Evolutionary conservation across 2,888 invertebrate genomes (phyloP), one percentile per base, ranked within the genome.

Genomic region (Drosophila kuntzei): DNA sequence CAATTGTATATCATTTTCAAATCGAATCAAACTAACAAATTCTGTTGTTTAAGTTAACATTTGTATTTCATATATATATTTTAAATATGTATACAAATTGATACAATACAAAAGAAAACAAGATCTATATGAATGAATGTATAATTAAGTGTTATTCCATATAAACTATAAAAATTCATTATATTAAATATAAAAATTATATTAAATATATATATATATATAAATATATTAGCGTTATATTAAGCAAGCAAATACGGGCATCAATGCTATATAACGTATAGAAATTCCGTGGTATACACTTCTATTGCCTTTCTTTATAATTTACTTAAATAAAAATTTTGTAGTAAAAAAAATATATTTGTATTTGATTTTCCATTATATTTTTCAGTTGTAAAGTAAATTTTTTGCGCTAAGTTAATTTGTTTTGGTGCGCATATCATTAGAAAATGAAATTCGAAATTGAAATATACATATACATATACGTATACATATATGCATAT

Each of bases 131-230:
- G 81, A 90, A 85, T 82, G 79, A 90, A 79, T 90, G 87, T 89
- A 87, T 89, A 75, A 84, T 89, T 85, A 91, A 91, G 90, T 90
- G 90, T 90, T 90, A 90, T 90, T 91, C 90, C 87, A 90, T 90
- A 90, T 85, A 90, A 89, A 90, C 87, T 88, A 88, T 80, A 55
- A 75, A 74, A 87, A 79, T 78, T 47, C 83, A 88, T 88, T 88
- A 88, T 88, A 83, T 88, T 76, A 82, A 83, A 83, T 79, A 86
- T 88, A 79, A 65, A 46, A 58, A 71, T 41, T 59, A 71, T 64
- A 58, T 71, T 65, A 62, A 60, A 44, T 47, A 61, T 50, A 65
- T 34, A 54, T 32, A 37, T 37, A 39, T 16, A 39, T 43, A 68
- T 16, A 54, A 70, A 80, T 84, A 85, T 80, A 80, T 79, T 85